Conservation (phyloP, 2,113 vertebrate genomes). For the Callionymus lyra region DNA sequence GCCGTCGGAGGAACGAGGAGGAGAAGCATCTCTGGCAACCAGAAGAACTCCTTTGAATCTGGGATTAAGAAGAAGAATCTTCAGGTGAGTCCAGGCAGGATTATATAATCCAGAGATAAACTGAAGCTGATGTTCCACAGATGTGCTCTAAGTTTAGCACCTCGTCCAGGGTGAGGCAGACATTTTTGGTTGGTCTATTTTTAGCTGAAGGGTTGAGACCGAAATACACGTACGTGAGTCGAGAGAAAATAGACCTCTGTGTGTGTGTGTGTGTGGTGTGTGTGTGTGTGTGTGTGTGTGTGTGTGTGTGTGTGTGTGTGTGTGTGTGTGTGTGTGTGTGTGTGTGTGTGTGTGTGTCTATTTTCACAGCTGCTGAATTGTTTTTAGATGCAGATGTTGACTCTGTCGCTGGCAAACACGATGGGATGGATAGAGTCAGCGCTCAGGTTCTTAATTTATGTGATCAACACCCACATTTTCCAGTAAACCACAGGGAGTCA, state of each 20-base stretch:
- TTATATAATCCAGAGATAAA: slow-evolving; percentile 14
- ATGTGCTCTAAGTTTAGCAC: slow-evolving; percentile 60
- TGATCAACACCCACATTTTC: too few species aligned
- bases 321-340: too few species aligned
- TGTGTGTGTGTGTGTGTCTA: too few species aligned
- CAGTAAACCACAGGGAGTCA: too few species aligned
- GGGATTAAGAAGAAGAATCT: too few species aligned
- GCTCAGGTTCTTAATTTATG: too few species aligned
- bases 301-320: too few species aligned
- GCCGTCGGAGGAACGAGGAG: slow-evolving; percentile 14
- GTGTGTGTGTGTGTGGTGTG: too few species aligned
- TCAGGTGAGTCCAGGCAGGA: slow-evolving; percentile 33
- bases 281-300: too few species aligned
- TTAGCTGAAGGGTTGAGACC: slow-evolving; percentile 27
- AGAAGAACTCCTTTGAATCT: neutral
- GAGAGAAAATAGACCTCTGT: slow-evolving; percentile 4
- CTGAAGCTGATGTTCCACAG: slow-evolving; percentile 35
- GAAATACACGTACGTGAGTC: slow-evolving; percentile 28
- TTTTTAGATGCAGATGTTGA: slow-evolving; percentile 34
- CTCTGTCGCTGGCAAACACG: slow-evolving; percentile 30
- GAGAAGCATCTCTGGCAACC: slow-evolving; percentile 22
- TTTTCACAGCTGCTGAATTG: too few species aligned
- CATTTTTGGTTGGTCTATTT: slow-evolving; percentile 49
- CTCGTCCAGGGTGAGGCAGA: slow-evolving; percentile 54
- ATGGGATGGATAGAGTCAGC: too few species aligned